Evolutionary conservation across 2,797 vertebrate genomes (phyloP).

Genomic region (Poeciliopsis paucimaculata): DNA sequence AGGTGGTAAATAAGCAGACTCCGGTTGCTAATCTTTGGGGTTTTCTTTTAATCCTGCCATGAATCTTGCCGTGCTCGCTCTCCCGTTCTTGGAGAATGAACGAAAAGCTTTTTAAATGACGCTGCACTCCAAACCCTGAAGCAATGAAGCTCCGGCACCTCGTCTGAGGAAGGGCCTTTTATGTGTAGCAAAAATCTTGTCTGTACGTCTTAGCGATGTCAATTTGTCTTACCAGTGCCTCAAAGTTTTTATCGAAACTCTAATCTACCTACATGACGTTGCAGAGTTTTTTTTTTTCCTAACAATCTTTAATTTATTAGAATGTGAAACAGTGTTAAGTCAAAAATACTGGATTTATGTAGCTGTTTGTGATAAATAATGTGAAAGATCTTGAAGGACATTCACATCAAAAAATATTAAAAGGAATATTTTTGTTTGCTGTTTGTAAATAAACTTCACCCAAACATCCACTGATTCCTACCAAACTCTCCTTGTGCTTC

Average conservation of each 20-base stretch:
- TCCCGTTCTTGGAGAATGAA: slow-evolving; percentile 57
- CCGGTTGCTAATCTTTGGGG: slow-evolving; percentile 64
- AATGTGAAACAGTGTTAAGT: slow-evolving; percentile 39
- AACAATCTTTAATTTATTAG: slow-evolving; percentile 25
- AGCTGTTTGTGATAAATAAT: slow-evolving; percentile 25
- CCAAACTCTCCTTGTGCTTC: slow-evolving; percentile 45
- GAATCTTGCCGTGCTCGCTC: slow-evolving; percentile 33
- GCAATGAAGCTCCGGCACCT: slow-evolving; percentile 33
- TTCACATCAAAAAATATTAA: slow-evolving; percentile 25
- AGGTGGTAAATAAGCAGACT: slow-evolving; percentile 75
- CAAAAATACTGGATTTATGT: slow-evolving; percentile 17
- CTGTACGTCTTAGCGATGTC: slow-evolving; percentile 16
- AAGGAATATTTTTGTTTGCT: slow-evolving; percentile 62
- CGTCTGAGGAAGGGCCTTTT: slow-evolving; percentile 19
- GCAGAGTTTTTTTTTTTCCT: slow-evolving; percentile 2
- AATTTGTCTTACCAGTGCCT: slow-evolving; percentile 26
- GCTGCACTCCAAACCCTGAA: slow-evolving; percentile 49
- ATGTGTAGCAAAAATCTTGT: slow-evolving; percentile 18
- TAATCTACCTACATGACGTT: slow-evolving; percentile 13
- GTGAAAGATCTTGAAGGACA: slow-evolving; percentile 33
- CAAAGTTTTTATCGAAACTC: slow-evolving; percentile 24
- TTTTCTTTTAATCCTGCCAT: slow-evolving; percentile 46
- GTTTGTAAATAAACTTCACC: slow-evolving; percentile 77
- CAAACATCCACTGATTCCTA: slow-evolving; percentile 49
- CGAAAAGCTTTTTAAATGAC: slow-evolving; percentile 10